Conservation (phyloP, 2,113 vertebrate genomes). For the Ceuthmochares aereus region DNA sequence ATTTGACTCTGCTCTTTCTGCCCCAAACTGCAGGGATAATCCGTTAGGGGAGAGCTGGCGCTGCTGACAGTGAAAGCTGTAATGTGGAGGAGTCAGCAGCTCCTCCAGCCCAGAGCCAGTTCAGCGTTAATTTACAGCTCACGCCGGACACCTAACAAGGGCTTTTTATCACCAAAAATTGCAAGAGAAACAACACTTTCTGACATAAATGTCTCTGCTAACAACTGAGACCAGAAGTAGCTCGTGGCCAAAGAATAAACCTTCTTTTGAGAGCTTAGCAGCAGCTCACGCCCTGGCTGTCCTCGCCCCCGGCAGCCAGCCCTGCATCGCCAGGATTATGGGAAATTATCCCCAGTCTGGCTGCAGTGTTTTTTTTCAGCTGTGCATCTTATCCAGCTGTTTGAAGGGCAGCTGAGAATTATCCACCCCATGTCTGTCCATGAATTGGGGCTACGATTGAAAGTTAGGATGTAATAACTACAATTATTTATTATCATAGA, state of each 20-base stretch:
- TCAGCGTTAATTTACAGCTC: not conserved
- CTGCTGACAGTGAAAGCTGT: not conserved
- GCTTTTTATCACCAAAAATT: constrained; percentile 7
- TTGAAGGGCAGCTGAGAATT: constrained; percentile 4
- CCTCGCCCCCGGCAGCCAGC: not conserved
- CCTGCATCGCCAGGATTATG: not conserved
- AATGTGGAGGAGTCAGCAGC: not conserved
- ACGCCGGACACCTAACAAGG: not conserved
- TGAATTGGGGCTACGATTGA: not conserved
- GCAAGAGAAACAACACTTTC: constrained; percentile 14
- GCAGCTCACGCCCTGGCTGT: not conserved
- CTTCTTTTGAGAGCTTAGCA: not conserved
- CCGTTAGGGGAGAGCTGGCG: constrained; percentile 3
- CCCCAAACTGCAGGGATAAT: constrained; percentile 13
- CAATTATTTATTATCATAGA: not conserved
- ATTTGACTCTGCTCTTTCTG: constrained; percentile 11
- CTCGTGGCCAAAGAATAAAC: not conserved
- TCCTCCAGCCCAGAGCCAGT: constrained; percentile 10
- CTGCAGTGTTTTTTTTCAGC: not conserved
- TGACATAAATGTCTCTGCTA: constrained; percentile 16
- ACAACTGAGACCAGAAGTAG: not conserved
- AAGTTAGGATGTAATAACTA: not conserved
- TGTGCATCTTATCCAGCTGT: not conserved
- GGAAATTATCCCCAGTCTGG: not conserved
- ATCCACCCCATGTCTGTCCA: not conserved